Percentiles rank a stretch among this genome's conserved stretches.
phyloP scores from a whole-genome alignment of 2,113 vertebrate species.

The Pedionomus torquatus region DNA sequence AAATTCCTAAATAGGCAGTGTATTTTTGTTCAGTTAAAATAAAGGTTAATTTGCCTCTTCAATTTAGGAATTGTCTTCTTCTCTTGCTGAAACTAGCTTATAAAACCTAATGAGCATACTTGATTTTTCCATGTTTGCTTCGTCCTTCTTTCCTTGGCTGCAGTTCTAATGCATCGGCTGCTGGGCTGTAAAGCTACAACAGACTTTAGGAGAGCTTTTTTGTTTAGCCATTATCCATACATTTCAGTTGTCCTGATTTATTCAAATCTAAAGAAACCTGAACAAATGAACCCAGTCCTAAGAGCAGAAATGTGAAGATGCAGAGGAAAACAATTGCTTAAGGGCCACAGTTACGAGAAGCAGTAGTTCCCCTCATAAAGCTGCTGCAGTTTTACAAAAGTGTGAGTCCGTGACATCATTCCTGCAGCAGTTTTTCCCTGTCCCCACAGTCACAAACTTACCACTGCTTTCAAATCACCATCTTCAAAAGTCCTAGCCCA shows the following conservation, averaged over 20 bases:
- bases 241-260: not conserved
- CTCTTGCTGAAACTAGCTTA: not conserved
- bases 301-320: not conserved
- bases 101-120: not conserved
- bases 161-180: not conserved
- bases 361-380: not conserved
- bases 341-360: not conserved
- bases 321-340: not conserved
- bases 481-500: not conserved
- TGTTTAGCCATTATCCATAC: not conserved
- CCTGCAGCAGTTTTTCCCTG: not conserved
- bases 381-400: not conserved
- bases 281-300: not conserved
- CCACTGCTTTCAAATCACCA: accelerated
- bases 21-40: not conserved
- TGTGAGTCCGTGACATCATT: not conserved
- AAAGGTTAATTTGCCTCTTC: not conserved
- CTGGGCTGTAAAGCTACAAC: not conserved
- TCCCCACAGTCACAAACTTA: not conserved
- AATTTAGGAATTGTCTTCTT: not conserved
- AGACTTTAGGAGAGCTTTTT: not conserved
- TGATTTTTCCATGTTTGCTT: not conserved
- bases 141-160: not conserved
- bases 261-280: not conserved
- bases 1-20: not conserved